These are phyloP conservation scores for Eutrigla gurnardus DNA, from an alignment of 2,797 vertebrate genomes.

Conservation along the genomic window DNA sequence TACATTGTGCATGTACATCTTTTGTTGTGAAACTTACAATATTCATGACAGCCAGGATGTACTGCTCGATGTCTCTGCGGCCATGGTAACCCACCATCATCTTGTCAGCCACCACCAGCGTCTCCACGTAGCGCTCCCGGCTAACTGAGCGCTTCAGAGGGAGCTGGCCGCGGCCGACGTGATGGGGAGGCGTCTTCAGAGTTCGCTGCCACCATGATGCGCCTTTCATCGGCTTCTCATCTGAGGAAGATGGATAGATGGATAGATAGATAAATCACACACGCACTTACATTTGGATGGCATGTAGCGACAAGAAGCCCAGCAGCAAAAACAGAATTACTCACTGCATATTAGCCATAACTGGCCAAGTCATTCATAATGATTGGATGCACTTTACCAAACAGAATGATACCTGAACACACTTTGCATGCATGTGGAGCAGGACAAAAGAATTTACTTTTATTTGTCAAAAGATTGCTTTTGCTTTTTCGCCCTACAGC, in stretches of 20 bases:
- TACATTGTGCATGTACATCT: slow-evolving; percentile 7
- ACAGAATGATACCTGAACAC: slow-evolving; percentile 7
- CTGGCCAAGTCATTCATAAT: background rate
- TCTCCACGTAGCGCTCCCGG: slow-evolving; percentile 97
- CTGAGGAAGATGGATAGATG: slow-evolving; percentile 69
- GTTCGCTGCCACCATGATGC: slow-evolving; percentile 93
- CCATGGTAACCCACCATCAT: slow-evolving; percentile 99
- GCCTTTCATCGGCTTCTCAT: slow-evolving; percentile 95
- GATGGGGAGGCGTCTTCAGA: slow-evolving; percentile 89
- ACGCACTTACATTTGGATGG: slow-evolving; percentile 1
- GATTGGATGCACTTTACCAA: background rate
- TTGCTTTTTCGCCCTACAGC: slow-evolving; percentile 48
- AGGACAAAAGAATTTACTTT: slow-evolving; percentile 11
- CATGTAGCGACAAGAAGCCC: background rate
- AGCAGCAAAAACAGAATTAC: background rate
- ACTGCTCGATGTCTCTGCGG: slow-evolving; percentile 97
- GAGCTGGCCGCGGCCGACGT: slow-evolving; percentile 91
- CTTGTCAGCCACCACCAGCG: slow-evolving; percentile 97
- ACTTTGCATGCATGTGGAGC: background rate
- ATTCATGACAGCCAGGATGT: slow-evolving; percentile 99
- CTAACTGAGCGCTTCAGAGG: slow-evolving; percentile 97
- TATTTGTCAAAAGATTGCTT: slow-evolving; percentile 44
- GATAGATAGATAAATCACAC: background rate
- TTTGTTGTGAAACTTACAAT: slow-evolving; percentile 98
- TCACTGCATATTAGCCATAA: background rate